phyloP scores from a whole-genome alignment of 1,140 invertebrate species.

The Thaumatotibia leucotreta region DNA sequence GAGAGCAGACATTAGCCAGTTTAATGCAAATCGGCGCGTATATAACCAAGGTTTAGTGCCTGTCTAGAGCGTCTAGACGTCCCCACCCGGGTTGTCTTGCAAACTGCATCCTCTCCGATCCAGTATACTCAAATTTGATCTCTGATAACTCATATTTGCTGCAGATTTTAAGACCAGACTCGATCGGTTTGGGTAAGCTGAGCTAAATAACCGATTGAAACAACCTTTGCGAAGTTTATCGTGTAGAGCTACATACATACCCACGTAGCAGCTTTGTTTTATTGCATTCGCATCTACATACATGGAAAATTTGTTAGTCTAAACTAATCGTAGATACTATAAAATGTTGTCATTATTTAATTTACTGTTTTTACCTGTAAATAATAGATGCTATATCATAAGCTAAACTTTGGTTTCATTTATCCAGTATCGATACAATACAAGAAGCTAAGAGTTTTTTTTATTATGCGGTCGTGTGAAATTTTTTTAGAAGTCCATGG shows the following conservation, averaged over 20 bases:
- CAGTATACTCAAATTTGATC: background rate
- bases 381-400: background rate
- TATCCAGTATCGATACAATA: background rate
- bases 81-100: background rate
- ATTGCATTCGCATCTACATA: background rate
- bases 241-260: no score
- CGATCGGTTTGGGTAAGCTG: background rate
- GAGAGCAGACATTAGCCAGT: background rate
- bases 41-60: constrained; percentile 6
- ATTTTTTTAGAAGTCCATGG: background rate
- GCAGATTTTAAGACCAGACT: background rate
- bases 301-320: no score
- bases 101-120: background rate
- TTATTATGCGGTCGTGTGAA: background rate
- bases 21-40: constrained; percentile 8
- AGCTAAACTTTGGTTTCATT: background rate
- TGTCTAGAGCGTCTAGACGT: constrained; percentile 3
- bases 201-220: background rate
- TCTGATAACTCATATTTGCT: background rate
- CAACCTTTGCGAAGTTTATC: background rate
- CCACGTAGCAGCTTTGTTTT: background rate
- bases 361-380: background rate
- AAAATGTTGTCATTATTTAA: no score
- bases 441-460: background rate
- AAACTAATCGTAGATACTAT: no score